A percentile compares a stretch with the other conserved stretches of the same genome.
Evolutionary conservation across 1,140 invertebrate species (phyloP).

Genomic region (Drosophila tropicalis): DNA sequence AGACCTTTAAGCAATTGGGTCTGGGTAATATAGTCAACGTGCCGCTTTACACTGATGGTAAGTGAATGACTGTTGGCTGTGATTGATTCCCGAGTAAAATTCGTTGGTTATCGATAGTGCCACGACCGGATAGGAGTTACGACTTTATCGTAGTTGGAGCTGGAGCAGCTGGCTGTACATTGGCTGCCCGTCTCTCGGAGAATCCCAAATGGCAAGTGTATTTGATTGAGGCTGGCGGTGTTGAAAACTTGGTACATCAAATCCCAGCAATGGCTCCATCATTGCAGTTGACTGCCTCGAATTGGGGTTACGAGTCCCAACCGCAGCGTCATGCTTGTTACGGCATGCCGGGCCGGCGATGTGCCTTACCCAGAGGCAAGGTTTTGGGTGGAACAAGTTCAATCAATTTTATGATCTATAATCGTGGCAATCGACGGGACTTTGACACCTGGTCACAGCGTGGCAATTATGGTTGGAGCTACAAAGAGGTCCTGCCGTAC

Average conservation of each 20-base stretch:
- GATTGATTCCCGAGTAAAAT: too few relatives aligned
- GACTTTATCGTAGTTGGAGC: conserved; percentile 95
- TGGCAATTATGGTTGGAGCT: conserved; percentile 89
- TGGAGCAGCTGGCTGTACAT: conserved; percentile 91
- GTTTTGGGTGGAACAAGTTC: conserved; percentile 90
- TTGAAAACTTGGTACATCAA: conserved; percentile 88
- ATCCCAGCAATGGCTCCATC: conserved; percentile 87
- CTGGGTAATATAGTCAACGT: conserved; percentile 62
- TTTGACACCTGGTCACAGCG: conserved; percentile 90
- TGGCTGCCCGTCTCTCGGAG: conserved; percentile 90
- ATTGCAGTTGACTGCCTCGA: conserved; percentile 85
- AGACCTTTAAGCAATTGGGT: conserved; percentile 43
- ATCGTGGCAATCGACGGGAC: conserved; percentile 90
- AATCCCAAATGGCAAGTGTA: conserved; percentile 84
- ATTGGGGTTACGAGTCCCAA: conserved; percentile 89
- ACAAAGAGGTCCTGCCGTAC: conserved; percentile 88
- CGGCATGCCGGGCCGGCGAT: conserved; percentile 84
- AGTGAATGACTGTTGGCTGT: conserved; percentile 8
- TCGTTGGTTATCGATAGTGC: conserved; percentile 37
- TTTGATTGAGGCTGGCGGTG: conserved; percentile 87
- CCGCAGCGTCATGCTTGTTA: conserved; percentile 86
- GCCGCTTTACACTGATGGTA: conserved; percentile 64
- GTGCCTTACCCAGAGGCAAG: conserved; percentile 86
- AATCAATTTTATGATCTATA: conserved; percentile 95
- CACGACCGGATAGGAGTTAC: conserved; percentile 83